Evolutionary conservation across 2,888 invertebrate genomes (phyloP).

Genomic region (Xanthia icteritia): DNA sequence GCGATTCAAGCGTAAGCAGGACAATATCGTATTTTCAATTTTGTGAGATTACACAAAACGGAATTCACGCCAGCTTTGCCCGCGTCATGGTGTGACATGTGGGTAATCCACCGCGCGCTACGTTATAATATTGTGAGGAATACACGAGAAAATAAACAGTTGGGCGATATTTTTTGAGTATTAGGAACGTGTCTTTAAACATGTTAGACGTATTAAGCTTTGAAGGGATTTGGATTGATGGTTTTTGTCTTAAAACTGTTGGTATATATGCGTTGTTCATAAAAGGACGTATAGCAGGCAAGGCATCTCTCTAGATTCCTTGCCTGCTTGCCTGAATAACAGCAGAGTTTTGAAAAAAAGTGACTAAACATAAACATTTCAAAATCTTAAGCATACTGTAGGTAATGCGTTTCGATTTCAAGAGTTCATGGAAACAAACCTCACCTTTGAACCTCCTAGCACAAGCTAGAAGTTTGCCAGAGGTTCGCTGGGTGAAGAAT

Average conservation of each 20-base stretch:
- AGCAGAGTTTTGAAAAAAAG: not conserved
- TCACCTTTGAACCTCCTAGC: too few species aligned
- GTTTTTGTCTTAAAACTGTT: slow-evolving; percentile 1
- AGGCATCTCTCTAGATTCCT: not conserved
- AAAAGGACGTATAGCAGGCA: not conserved
- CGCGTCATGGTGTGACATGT: slow-evolving; percentile 67
- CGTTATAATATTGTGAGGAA: slow-evolving; percentile 59
- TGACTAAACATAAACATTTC: not conserved
- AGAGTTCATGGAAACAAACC: not conserved
- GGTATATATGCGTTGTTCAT: not conserved
- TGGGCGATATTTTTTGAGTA: slow-evolving; percentile 50
- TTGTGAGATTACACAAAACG: slow-evolving; percentile 70
- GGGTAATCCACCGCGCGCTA: slow-evolving; percentile 66
- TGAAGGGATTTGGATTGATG: slow-evolving; percentile 18
- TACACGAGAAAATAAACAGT: slow-evolving; percentile 59
- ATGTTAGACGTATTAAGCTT: slow-evolving; percentile 18
- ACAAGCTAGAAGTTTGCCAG: not conserved
- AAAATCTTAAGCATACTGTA: not conserved
- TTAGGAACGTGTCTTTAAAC: slow-evolving; percentile 51
- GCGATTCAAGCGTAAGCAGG: slow-evolving; percentile 59
- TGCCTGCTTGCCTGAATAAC: too few species aligned
- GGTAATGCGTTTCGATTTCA: not conserved
- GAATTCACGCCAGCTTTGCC: slow-evolving; percentile 69
- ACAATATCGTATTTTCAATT: slow-evolving; percentile 74
- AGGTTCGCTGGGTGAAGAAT: not conserved